A percentile compares a stretch with the other conserved stretches of the same genome.
Evolutionary conservation across 2,888 invertebrate genomes (phyloP).

Genomic region (Xanthia togata): DNA sequence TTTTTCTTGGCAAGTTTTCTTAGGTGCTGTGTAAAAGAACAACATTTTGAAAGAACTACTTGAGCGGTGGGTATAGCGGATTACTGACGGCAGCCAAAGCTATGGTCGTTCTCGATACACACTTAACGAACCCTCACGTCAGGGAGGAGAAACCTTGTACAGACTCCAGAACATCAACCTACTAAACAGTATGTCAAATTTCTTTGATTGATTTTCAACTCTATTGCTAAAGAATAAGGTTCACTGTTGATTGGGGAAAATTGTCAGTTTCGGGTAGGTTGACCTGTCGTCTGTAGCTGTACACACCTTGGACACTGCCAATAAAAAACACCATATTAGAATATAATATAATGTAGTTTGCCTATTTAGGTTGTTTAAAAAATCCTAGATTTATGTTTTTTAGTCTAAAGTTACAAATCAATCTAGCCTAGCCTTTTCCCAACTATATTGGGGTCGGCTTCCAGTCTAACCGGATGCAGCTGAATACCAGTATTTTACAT

Average conservation of each 20-base stretch:
- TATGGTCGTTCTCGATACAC: slow-evolving; percentile 2
- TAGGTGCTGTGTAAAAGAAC: slow-evolving; percentile 24
- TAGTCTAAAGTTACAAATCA: background rate
- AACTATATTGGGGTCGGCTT: too few relatives aligned
- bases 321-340: background rate
- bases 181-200: too few relatives aligned
- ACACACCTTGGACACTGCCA: too few relatives aligned
- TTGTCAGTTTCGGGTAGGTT: too few relatives aligned
- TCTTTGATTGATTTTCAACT: too few relatives aligned
- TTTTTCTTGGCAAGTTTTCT: slow-evolving; percentile 41
- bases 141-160: slow-evolving; percentile 15
- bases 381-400: background rate
- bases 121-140: slow-evolving; percentile 6
- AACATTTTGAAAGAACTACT: slow-evolving; percentile 11
- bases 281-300: too few relatives aligned
- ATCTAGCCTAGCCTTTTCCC: too few relatives aligned
- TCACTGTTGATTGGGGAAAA: too few relatives aligned
- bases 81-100: slow-evolving; percentile 41
- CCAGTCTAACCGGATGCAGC: too few relatives aligned
- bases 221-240: too few relatives aligned
- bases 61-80: slow-evolving; percentile 19
- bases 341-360: background rate
- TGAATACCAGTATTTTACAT: too few relatives aligned
- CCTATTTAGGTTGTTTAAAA: background rate
- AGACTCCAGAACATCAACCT: too few relatives aligned